Conservation (phyloP, 30 jellyfish, hydroid and myxozoan genomes). For the Cassiopea xamachana region DNA sequence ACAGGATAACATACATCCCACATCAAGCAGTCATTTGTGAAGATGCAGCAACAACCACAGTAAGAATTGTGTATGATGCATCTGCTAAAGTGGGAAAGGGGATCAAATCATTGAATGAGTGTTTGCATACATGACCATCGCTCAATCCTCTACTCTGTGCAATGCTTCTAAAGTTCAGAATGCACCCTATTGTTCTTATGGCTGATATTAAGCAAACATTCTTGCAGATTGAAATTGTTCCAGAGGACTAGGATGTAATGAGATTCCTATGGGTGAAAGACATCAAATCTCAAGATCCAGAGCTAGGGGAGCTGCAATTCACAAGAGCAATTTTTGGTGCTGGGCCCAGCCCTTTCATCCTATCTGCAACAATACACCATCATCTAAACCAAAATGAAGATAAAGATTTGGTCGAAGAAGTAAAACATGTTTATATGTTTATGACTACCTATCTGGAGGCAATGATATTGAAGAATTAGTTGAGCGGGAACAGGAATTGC, state of each 20-base stretch:
- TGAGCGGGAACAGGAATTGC: not conserved
- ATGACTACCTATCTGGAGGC: conserved; percentile 57
- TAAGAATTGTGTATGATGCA: conserved; percentile 67
- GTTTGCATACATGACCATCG: conserved; percentile 56
- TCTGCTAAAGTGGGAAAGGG: conserved; percentile 55
- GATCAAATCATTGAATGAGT: conserved; percentile 43
- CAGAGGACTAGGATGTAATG: conserved; percentile 56
- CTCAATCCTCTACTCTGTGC: conserved; percentile 35
- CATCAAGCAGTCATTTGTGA: conserved; percentile 50
- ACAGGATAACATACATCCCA: conserved; percentile 49
- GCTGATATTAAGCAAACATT: conserved; percentile 68
- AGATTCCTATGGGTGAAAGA: conserved; percentile 54
- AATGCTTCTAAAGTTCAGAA: conserved; percentile 38
- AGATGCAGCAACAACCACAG: conserved; percentile 69
- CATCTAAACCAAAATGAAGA: conserved; percentile 20
- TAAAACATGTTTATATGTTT: conserved; percentile 44
- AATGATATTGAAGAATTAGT: not conserved
- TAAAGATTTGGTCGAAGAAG: conserved; percentile 43
- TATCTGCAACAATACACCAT: conserved; percentile 27
- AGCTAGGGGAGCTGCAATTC: conserved; percentile 14
- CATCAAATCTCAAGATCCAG: conserved; percentile 6
- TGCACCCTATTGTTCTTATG: conserved; percentile 22
- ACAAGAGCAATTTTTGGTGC: conserved; percentile 68
- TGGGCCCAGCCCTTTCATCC: conserved; percentile 56
- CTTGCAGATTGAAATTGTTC: conserved; percentile 60